Evolutionary conservation across 2,888 invertebrate genomes (phyloP).

Genomic region (Drosophila aldrichi): DNA sequence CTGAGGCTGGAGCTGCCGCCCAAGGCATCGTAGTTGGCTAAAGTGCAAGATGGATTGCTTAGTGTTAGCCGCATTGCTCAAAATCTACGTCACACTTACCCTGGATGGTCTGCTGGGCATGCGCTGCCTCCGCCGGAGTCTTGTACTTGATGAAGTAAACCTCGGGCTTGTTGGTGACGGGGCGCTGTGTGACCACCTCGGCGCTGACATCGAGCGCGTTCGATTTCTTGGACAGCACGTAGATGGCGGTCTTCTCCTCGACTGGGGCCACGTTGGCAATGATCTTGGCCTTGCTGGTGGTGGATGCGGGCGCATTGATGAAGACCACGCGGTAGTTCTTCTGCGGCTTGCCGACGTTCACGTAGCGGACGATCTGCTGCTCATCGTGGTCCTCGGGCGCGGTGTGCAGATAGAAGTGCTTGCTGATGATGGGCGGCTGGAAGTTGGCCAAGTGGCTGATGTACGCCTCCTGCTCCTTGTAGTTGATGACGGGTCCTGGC

Average conservation of each 20-base stretch:
- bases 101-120: constrained; percentile 84
- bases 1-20: constrained; percentile 76
- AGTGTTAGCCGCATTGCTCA: background rate
- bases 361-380: constrained; percentile 80
- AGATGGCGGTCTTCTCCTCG: constrained; percentile 85
- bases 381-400: constrained; percentile 84
- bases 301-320: constrained; percentile 83
- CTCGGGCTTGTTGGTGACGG: constrained; percentile 82
- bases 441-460: constrained; percentile 69
- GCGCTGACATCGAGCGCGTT: constrained; percentile 79
- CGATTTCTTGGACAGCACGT: constrained; percentile 83
- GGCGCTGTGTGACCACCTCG: constrained; percentile 81
- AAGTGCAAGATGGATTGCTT: background rate
- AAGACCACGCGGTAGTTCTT: constrained; percentile 84
- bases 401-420: constrained; percentile 83
- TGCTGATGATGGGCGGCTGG: constrained; percentile 79
- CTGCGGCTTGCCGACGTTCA: constrained; percentile 81
- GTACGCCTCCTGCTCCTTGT: constrained; percentile 67
- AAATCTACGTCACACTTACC: constrained; percentile 46
- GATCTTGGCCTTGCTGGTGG: constrained; percentile 78
- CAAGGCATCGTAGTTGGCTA: constrained; percentile 83
- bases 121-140: constrained; percentile 83
- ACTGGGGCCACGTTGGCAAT: constrained; percentile 82
- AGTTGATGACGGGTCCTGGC: constrained; percentile 64
- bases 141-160: constrained; percentile 85